Conservation (phyloP, 2,797 vertebrate species). For the Gobio occitaniae region DNA sequence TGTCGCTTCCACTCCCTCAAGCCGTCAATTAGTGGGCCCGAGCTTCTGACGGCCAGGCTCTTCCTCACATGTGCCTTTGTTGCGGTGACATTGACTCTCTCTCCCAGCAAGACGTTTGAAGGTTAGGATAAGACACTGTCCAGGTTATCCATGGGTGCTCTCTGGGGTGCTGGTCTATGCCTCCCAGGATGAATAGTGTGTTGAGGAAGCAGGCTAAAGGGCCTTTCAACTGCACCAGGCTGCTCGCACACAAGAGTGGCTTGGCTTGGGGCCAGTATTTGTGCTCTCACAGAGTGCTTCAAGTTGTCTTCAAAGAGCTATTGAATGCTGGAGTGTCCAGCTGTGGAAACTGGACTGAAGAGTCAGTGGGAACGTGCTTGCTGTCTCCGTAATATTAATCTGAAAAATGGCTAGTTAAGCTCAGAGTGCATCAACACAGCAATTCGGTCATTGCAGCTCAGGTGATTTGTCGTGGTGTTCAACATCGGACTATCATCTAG, state of each 20-base stretch:
- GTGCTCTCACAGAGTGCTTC: slow-evolving; percentile 61
- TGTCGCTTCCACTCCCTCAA: slow-evolving; percentile 72
- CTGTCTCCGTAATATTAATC: slow-evolving; percentile 10
- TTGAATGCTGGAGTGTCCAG: slow-evolving; percentile 57
- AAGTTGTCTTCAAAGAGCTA: slow-evolving; percentile 62
- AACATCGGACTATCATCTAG: not conserved
- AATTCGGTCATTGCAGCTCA: not conserved
- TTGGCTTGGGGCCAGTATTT: slow-evolving; percentile 63
- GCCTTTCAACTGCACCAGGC: slow-evolving; percentile 61
- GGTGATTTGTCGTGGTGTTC: not conserved
- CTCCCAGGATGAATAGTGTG: slow-evolving; percentile 67
- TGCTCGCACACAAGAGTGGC: slow-evolving; percentile 57
- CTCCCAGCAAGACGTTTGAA: slow-evolving; percentile 73
- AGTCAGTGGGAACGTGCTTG: slow-evolving; percentile 39
- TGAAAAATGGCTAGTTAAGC: slow-evolving; percentile 16
- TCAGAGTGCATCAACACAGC: not conserved
- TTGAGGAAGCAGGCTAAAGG: slow-evolving; percentile 64
- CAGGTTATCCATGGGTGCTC: slow-evolving; percentile 70
- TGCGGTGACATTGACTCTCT: slow-evolving; percentile 66
- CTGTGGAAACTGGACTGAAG: slow-evolving; percentile 55
- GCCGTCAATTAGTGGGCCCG: slow-evolving; percentile 79
- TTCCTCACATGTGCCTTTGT: slow-evolving; percentile 78
- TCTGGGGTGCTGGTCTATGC: slow-evolving; percentile 62
- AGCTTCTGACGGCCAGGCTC: slow-evolving; percentile 72
- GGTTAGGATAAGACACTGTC: slow-evolving; percentile 77